Base-by-base conservation (phyloP, 2,113 vertebrate species). In the Poeciliopsis prolifica region DNA sequence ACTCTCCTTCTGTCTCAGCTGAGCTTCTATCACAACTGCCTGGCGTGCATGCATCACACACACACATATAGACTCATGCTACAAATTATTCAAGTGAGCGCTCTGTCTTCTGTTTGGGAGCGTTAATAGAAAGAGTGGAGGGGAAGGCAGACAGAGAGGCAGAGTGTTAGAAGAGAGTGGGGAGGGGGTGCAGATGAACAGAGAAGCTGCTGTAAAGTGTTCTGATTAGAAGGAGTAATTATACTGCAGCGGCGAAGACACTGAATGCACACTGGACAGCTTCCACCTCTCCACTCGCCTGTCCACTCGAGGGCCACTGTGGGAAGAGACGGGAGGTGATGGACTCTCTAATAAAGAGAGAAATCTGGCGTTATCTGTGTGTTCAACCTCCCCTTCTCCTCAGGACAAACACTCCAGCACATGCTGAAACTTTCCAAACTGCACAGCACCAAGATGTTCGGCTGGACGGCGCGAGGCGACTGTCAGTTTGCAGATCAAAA, bases 181-280 rank as follows among this genome's bases (percentile, higher is more conserved):
- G 84, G 85, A 73, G 88, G 85, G 84, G 87, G 83, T 82, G 84
- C 54, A 86, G 85, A 92, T 86, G 92, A 93, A 94, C 94, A 94
- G 94, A 94, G 89, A 82, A 84, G 81, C 89, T 89, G 89, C 92
- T 92, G 92, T 94, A 93, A 93, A 94, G 91, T 92, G 91, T 84
- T 91, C 91, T 95, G 92, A 95, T 95, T 94, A 94, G 93, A 85
- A 75, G 83, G 89, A 92, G 93, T 94, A 93, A 94, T 94, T 95
- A 94, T 90, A 84, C 90, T 87, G 91, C 92, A 90, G 91, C 71
- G 87, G 81, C 80, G 80, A 70, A 92, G 88, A 85, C 81, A 37
- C 79, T 92, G 84, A 91, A 87, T 86, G 87, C 85, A 86, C 82
- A 75, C 82, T 86, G 88, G 83, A 86, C 81, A 82, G 78, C 79